Evolutionary conservation across 2,113 vertebrate genomes (phyloP).

Genomic region (Merops nubicus): DNA sequence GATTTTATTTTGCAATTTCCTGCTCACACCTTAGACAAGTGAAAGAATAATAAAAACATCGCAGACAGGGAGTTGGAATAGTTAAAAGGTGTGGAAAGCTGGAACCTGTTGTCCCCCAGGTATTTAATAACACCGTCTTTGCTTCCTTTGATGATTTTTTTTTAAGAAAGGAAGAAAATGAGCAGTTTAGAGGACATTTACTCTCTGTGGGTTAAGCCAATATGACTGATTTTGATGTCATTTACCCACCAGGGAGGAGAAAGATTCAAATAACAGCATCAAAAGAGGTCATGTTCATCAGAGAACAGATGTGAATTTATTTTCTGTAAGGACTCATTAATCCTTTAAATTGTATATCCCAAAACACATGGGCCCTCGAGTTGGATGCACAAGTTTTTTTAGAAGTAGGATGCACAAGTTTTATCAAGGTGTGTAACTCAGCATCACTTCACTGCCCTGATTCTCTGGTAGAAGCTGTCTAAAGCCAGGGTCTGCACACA

Average conservation of each 20-base stretch:
- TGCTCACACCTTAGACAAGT: neutral
- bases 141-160: neutral
- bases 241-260: constrained; percentile 27
- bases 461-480: neutral
- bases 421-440: neutral
- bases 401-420: neutral
- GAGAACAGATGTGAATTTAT: neutral
- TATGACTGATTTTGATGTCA: constrained; percentile 43
- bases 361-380: neutral
- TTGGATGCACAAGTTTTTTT: neutral
- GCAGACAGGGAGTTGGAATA: neutral
- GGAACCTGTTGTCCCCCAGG: neutral
- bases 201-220: constrained; percentile 1
- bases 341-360: neutral
- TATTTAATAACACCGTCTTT: neutral
- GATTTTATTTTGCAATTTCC: neutral
- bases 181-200: constrained; percentile 25
- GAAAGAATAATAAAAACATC: neutral
- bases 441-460: neutral
- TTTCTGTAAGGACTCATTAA: constrained; percentile 52
- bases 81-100: neutral
- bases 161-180: neutral
- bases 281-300: constrained; percentile 50
- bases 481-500: neutral
- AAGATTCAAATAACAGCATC: neutral